These are phyloP conservation scores for Tretioscincus oriximinensis DNA, from an alignment of 2,113 vertebrate species.

Conservation along the genomic window DNA sequence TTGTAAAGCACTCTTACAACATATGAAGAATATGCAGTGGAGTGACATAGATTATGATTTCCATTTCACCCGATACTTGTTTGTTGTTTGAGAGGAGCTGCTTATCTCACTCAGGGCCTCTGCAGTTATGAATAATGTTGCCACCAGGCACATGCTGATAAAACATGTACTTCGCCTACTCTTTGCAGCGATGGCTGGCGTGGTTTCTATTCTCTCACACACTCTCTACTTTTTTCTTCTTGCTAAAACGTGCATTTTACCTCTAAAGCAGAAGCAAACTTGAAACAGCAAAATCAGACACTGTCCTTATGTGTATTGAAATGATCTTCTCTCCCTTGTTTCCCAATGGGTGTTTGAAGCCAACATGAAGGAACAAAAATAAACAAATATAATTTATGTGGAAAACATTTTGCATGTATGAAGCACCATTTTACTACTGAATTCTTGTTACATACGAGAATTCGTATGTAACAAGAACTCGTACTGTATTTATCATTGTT, in stretches of 20 bases:
- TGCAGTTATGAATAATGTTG: conserved; percentile 23
- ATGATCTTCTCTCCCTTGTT: background rate
- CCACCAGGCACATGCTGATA: conserved; percentile 18
- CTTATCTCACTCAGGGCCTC: conserved; percentile 24
- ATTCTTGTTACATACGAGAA: background rate
- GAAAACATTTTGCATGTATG: background rate
- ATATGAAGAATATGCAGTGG: background rate
- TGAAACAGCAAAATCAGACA: background rate
- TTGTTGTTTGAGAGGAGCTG: conserved; percentile 12
- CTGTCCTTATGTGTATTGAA: background rate
- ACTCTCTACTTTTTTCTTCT: background rate
- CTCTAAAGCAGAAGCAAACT: background rate
- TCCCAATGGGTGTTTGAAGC: background rate
- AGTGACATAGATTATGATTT: conserved; percentile 18
- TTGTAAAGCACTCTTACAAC: conserved; percentile 5
- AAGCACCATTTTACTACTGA: background rate
- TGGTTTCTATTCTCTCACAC: background rate
- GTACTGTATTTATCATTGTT: background rate
- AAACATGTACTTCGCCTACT: background rate
- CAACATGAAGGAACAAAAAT: background rate
- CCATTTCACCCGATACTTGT: background rate
- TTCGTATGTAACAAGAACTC: no score
- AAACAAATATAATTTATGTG: background rate
- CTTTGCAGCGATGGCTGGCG: background rate
- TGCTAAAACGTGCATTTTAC: background rate